Evolutionary conservation across 2,888 invertebrate species (phyloP).

Genomic region (Himalopsyche anomala): DNA sequence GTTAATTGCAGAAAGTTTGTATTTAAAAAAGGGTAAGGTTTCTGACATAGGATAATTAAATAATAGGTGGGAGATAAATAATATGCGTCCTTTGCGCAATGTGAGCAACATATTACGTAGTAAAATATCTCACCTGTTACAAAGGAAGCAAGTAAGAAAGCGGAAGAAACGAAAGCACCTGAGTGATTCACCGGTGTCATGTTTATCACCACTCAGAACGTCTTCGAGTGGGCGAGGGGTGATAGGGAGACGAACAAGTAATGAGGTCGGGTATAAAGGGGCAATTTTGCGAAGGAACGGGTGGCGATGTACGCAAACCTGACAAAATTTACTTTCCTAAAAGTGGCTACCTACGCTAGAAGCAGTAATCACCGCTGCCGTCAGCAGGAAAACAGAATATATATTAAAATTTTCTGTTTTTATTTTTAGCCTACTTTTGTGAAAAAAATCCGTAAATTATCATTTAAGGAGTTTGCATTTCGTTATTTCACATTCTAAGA

Average conservation of each 20-base stretch:
- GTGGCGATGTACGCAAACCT: not conserved
- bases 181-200: conserved; percentile 34
- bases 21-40: too few species aligned
- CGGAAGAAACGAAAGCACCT: conserved; percentile 26
- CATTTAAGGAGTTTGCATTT: too few species aligned
- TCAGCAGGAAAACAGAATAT: too few species aligned
- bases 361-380: too few species aligned
- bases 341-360: not conserved
- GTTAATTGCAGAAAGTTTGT: too few species aligned
- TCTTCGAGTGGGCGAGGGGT: not conserved
- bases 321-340: not conserved
- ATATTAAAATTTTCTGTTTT: too few species aligned
- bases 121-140: conserved; percentile 2
- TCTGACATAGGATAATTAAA: too few species aligned
- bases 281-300: not conserved
- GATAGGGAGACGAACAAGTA: not conserved
- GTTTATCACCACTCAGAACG: conserved; percentile 25
- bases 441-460: too few species aligned
- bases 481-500: too few species aligned
- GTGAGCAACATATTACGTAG: conserved; percentile 1
- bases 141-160: conserved; percentile 16
- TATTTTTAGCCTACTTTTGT: too few species aligned
- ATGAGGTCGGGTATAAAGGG: conserved; percentile 15
- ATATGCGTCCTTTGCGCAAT: not conserved
- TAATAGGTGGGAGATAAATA: not conserved